phyloP scores from a whole-genome alignment of 2,797 vertebrate species.

The Lacerta agilis region DNA sequence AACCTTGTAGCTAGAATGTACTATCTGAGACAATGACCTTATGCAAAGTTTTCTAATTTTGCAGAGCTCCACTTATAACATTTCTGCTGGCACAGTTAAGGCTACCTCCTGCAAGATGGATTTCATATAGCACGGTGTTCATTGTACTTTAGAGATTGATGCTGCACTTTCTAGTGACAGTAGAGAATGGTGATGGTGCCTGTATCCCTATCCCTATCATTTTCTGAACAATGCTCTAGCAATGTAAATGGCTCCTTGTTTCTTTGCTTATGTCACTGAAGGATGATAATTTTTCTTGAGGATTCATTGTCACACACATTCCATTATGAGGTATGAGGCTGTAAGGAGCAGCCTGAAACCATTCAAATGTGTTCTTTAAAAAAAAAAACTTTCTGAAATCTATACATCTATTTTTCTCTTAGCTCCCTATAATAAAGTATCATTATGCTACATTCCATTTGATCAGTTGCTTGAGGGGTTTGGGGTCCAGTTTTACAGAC shows the following conservation, averaged over 20 bases:
- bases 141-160: not conserved
- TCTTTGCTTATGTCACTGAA: slow-evolving; percentile 3
- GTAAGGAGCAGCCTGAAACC: not conserved
- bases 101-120: not conserved
- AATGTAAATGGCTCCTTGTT: slow-evolving; percentile 18
- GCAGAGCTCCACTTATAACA: not conserved
- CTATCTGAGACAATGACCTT: not conserved
- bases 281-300: slow-evolving; percentile 5
- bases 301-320: slow-evolving; percentile 9
- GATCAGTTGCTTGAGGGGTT: slow-evolving; percentile 2
- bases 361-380: not conserved
- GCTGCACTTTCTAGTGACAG: not conserved
- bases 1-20: not conserved
- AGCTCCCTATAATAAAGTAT: slow-evolving; percentile 10
- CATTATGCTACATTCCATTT: slow-evolving; percentile 2
- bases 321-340: not conserved
- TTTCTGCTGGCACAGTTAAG: not conserved
- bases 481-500: not conserved
- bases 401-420: not conserved
- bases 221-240: not conserved
- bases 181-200: not conserved
- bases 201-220: not conserved
- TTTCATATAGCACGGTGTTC: not conserved
- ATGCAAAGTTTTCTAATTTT: not conserved
- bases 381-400: not conserved